Evolutionary conservation across 1,140 invertebrate species (phyloP).

Genomic region (Lethrus apterus): DNA sequence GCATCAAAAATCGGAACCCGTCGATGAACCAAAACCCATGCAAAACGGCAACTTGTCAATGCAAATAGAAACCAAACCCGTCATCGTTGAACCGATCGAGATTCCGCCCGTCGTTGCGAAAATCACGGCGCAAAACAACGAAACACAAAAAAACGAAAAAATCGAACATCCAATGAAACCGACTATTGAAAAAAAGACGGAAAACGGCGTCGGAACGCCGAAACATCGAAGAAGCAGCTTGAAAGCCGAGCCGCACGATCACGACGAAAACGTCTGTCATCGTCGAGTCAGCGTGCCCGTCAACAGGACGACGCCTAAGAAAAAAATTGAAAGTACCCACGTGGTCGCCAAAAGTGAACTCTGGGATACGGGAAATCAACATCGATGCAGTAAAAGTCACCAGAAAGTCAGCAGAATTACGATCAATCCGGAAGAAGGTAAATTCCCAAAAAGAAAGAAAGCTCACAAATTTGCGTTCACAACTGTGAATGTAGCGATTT

Average conservation of each 20-base stretch:
- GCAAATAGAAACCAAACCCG: neutral
- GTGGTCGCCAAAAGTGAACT: constrained; percentile 40
- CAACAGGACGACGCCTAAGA: constrained; percentile 26
- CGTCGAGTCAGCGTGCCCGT: constrained; percentile 29
- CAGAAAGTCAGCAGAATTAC: constrained; percentile 31
- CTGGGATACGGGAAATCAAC: constrained; percentile 39
- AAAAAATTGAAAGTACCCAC: constrained; percentile 36
- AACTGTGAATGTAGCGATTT: too few relatives aligned
- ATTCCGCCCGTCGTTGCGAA: too few relatives aligned
- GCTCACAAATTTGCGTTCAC: too few relatives aligned
- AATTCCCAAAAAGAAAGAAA: neutral
- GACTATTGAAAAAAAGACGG: constrained; percentile 1
- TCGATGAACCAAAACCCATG: constrained; percentile 14
- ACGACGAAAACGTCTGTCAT: constrained; percentile 22
- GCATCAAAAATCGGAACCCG: too few relatives aligned
- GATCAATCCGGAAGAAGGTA: constrained; percentile 31
- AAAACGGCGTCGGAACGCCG: neutral
- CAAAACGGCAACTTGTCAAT: constrained; percentile 17
- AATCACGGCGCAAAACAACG: too few relatives aligned
- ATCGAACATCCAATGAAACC: too few relatives aligned
- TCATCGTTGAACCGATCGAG: too few relatives aligned
- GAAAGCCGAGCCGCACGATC: constrained; percentile 13
- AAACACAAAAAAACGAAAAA: too few relatives aligned
- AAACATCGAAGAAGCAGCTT: constrained; percentile 9
- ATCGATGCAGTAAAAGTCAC: constrained; percentile 32